These are phyloP conservation scores for Lysandra coridon DNA, from an alignment of 2,888 invertebrate genomes.

Conservation along the genomic window DNA sequence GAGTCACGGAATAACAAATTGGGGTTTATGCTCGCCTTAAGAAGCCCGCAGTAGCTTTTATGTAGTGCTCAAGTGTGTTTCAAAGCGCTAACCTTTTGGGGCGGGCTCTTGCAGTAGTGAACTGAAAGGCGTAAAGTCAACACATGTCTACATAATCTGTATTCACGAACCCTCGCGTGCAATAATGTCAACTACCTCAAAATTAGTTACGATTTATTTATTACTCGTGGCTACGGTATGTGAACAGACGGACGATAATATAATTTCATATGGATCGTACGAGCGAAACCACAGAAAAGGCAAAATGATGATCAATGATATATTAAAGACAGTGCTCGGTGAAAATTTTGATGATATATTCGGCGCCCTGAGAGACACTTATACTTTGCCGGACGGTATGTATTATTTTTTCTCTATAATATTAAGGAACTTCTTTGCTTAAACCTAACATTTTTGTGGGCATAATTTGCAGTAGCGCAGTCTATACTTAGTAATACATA, in stretches of 20 bases:
- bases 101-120: neutral
- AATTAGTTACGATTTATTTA: neutral
- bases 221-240: neutral
- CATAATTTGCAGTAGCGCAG: too few relatives aligned
- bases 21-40: too few relatives aligned
- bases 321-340: neutral
- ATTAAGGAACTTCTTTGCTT: too few relatives aligned
- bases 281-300: neutral
- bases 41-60: neutral
- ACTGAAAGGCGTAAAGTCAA: slow-evolving; percentile 11
- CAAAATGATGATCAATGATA: neutral
- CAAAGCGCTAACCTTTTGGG: neutral
- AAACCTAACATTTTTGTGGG: too few relatives aligned
- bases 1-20: too few relatives aligned
- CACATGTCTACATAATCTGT: slow-evolving; percentile 8
- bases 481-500: too few relatives aligned
- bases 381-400: slow-evolving; percentile 52
- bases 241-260: neutral
- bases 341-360: slow-evolving; percentile 43
- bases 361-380: slow-evolving; percentile 50
- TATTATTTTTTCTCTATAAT: neutral
- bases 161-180: neutral
- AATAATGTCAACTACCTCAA: slow-evolving; percentile 7
- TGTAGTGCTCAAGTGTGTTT: neutral
- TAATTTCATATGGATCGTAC: neutral